These are phyloP conservation scores for Diplosoma virens DNA, from an alignment of 23 tunicate species.

Conservation along the genomic window DNA sequence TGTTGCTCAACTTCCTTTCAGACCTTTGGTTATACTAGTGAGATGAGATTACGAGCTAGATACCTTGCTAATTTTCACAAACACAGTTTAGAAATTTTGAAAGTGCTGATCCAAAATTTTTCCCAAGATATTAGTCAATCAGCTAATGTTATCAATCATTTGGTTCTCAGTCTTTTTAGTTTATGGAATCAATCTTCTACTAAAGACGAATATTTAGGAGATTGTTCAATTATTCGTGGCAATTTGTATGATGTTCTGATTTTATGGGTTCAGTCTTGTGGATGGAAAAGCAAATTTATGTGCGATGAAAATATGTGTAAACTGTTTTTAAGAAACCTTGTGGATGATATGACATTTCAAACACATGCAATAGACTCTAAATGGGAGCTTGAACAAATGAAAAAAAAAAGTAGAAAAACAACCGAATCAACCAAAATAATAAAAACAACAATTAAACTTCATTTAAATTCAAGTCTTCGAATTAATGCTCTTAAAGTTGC, in stretches of 20 bases:
- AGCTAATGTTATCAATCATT: constrained; percentile 5
- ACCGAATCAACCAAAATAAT: too few species aligned
- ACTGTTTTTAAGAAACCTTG: too few species aligned
- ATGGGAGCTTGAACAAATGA: too few species aligned
- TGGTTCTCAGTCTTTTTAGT: constrained; percentile 24
- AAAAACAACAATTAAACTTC: too few species aligned
- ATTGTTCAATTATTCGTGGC: not conserved
- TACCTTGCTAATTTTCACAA: constrained; percentile 2
- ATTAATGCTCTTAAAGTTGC: not conserved
- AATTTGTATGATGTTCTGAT: not conserved
- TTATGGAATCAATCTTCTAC: constrained; percentile 49
- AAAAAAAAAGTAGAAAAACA: not conserved
- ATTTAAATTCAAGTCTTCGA: not conserved
- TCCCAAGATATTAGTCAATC: not conserved
- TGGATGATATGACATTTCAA: too few species aligned
- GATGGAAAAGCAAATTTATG: constrained; percentile 27
- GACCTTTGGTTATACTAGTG: not conserved
- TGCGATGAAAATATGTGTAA: constrained; percentile 32
- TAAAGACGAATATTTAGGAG: not conserved
- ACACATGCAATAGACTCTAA: too few species aligned
- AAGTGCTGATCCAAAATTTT: not conserved
- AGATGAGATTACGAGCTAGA: not conserved
- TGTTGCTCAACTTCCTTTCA: not conserved
- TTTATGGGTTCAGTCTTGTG: constrained; percentile 43
- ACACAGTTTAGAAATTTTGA: not conserved